Percentiles rank a stretch among this genome's conserved stretches.
Evolutionary conservation across 2,888 invertebrate genomes (phyloP).

Genomic region (Nasonovia ribisnigri): DNA sequence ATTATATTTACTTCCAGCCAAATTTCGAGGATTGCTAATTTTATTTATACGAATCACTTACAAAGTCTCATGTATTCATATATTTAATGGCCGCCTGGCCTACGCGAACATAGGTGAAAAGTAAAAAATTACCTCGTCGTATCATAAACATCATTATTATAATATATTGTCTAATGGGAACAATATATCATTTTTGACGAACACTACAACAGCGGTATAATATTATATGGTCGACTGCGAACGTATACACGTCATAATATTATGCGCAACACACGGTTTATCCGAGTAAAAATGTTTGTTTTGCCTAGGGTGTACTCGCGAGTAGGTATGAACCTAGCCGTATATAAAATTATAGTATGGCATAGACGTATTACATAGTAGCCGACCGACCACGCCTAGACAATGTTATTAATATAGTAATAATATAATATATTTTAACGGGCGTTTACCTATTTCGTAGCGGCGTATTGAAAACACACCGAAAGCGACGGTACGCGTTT

Average conservation of each 20-base stretch:
- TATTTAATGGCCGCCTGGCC: background rate
- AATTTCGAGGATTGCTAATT: background rate
- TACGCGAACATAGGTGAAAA: background rate
- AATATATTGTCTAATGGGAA: background rate
- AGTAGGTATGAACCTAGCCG: background rate
- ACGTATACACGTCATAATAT: background rate
- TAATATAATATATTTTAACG: background rate
- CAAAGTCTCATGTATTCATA: background rate
- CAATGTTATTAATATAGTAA: background rate
- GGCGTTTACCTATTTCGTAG: background rate
- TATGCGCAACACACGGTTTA: background rate
- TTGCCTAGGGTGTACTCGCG: background rate
- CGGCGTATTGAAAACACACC: background rate
- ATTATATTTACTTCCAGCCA: background rate
- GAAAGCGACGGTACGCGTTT: background rate
- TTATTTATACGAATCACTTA: background rate
- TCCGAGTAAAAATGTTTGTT: background rate
- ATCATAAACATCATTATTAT: background rate
- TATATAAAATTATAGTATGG: background rate
- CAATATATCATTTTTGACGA: slow-evolving; percentile 24
- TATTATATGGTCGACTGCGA: background rate
- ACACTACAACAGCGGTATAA: background rate
- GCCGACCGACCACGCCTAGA: slow-evolving; percentile 34
- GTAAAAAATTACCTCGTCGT: background rate
- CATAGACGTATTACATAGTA: background rate